Base-by-base conservation (phyloP, 2,888 invertebrate species). In the Hydrotaea diabolus region DNA sequence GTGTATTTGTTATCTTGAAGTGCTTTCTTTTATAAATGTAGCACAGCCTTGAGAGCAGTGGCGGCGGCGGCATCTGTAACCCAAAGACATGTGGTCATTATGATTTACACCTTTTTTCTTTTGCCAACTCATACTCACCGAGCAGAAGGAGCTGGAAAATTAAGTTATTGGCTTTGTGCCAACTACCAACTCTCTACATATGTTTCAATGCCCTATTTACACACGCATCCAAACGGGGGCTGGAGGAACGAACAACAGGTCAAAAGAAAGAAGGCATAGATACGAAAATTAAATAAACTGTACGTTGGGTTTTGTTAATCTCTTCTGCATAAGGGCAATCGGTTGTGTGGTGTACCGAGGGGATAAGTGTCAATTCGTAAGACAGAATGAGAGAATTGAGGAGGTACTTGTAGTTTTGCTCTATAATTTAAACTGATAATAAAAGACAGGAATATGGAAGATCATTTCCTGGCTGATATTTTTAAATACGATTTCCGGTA, bases 251-350 rank as follows among this genome's bases (percentile, higher is more conserved):
- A 36, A 36, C 5, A 36, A 36, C 5, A 36, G 5, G 13, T 53
- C 19, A 21, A 49, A 59, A 13, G 13, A 15, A 13, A 53, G 15
- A 17, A 57, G 53, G 55, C 43, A 53, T 55, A 69, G 72, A n/a
- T 76, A 59, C 23, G 71, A 39, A 76, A 83, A 83, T 83, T 79
- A 76, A 83, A 83, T 83, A 76, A 83, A 79, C 79, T 83, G 19
- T 62, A 62, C 31, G 62, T 62, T 62, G 26, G 23, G 66, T 76
- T 79, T 76, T 79, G 83, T 79, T 79, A 83, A 83, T 76, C 79
- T 83, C 55, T 80, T 49, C 55, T 7, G 31, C 23, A 31, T n/a
- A 7, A 31, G 31, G 62, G 31, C 15, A 62, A 31, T 17, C 31
- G 11, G 62, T 13, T 31, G n/a, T 31, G 15, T n/a, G 4, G 15